Conservation (phyloP, 2,113 vertebrate genomes). For the Oryzias javanicus region DNA sequence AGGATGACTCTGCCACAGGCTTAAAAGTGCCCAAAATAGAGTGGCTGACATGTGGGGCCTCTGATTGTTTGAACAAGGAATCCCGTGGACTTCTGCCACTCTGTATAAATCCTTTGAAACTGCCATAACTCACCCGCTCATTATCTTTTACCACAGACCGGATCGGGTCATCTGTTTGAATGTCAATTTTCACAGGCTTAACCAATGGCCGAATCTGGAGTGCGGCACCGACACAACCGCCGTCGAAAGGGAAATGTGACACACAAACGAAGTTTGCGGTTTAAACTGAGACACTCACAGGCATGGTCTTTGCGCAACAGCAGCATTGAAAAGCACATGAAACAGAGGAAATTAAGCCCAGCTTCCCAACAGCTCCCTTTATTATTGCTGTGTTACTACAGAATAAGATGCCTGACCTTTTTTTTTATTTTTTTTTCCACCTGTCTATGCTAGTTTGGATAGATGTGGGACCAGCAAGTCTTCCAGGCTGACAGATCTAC, state of each 20-base stretch:
- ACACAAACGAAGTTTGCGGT: constrained; percentile 28
- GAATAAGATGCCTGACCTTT: constrained; percentile 67
- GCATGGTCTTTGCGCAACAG: constrained; percentile 56
- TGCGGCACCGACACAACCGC: constrained; percentile 52
- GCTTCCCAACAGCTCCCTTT: constrained; percentile 62
- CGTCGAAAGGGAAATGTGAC: constrained; percentile 21
- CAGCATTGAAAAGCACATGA: constrained; percentile 62
- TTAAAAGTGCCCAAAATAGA: constrained; percentile 76
- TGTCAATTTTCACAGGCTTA: constrained; percentile 64
- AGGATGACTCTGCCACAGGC: constrained; percentile 58
- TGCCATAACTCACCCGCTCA: constrained; percentile 44
- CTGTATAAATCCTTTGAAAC: constrained; percentile 71
- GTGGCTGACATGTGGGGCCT: constrained; percentile 72
- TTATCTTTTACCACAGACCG: constrained; percentile 64
- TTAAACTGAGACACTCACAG: constrained; percentile 38
- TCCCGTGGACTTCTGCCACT: constrained; percentile 72
- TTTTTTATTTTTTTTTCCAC: constrained; percentile 25
- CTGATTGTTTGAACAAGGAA: constrained; percentile 80
- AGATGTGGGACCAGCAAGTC: constrained; percentile 64
- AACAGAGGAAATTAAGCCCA: constrained; percentile 42
- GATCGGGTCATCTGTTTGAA: constrained; percentile 62
- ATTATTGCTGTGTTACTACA: constrained; percentile 80
- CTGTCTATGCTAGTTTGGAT: constrained; percentile 71
- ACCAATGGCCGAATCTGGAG: constrained; percentile 60
- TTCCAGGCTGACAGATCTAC: constrained; percentile 62